These are phyloP conservation scores for Troides aeacus DNA, from an alignment of 2,888 invertebrate species.

Conservation along the genomic window DNA sequence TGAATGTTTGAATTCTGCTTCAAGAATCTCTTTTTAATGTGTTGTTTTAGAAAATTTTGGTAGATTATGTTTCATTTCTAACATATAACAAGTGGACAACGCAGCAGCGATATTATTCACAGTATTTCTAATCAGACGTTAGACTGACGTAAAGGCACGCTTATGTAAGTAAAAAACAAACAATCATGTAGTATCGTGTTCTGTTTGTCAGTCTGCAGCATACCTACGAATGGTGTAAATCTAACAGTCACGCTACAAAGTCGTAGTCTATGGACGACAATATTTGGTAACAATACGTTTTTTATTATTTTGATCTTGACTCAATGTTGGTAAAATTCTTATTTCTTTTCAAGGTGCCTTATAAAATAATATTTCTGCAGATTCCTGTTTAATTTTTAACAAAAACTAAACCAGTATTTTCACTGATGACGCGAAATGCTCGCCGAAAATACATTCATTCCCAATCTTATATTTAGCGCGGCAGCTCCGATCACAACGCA, in stretches of 20 bases:
- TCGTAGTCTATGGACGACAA: constrained; percentile 32
- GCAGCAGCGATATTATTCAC: not conserved
- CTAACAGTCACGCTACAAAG: constrained; percentile 47
- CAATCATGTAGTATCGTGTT: constrained; percentile 24
- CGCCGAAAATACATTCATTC: constrained; percentile 77
- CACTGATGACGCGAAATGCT: constrained; percentile 74
- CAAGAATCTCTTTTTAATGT: no score
- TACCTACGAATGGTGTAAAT: constrained; percentile 36
- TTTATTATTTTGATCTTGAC: not conserved
- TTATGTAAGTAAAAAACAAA: constrained; percentile 14
- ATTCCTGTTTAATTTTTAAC: constrained; percentile 37
- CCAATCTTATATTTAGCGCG: constrained; percentile 78
- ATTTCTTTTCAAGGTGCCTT: not conserved
- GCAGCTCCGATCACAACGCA: constrained; percentile 65
- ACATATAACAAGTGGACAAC: no score
- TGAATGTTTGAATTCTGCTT: no score
- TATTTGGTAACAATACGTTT: constrained; percentile 38
- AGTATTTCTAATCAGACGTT: not conserved
- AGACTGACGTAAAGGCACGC: not conserved
- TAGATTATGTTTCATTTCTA: no score
- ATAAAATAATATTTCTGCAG: constrained; percentile 1
- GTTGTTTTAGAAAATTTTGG: no score
- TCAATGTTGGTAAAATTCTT: not conserved
- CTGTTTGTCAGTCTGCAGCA: constrained; percentile 10
- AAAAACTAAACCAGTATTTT: constrained; percentile 36